phyloP scores from a whole-genome alignment of 2,888 invertebrate species.

The Metopia argyrocephala region DNA sequence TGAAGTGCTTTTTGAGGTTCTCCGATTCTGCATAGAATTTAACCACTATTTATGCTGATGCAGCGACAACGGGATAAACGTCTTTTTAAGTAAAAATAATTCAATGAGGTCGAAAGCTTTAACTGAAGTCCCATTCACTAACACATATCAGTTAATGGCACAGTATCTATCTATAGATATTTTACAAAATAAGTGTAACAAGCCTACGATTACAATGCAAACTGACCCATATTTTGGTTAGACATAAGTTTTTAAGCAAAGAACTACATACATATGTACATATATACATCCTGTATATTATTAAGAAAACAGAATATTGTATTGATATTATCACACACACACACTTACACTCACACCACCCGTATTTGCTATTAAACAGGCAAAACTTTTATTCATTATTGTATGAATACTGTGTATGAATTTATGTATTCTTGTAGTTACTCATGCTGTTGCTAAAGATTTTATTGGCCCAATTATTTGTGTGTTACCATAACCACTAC shows the following conservation, averaged over 20 bases:
- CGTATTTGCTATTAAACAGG: not conserved
- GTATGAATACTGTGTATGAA: not conserved
- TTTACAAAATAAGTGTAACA: no score
- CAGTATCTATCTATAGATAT: no score
- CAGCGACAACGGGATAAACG: no score
- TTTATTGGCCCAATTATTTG: conserved; percentile 26
- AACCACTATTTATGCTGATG: no score
- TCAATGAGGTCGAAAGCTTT: no score
- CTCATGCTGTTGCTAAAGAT: not conserved
- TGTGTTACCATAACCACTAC: not conserved
- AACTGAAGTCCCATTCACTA: no score
- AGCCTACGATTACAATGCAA: not conserved
- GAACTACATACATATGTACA: no score
- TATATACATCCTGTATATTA: not conserved
- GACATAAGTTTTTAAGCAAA: not conserved
- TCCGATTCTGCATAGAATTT: no score
- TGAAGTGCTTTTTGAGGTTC: no score
- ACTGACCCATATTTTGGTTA: not conserved
- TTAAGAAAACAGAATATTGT: not conserved
- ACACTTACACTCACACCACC: not conserved
- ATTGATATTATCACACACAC: not conserved
- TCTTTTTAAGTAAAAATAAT: no score
- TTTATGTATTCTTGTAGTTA: not conserved
- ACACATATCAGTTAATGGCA: no score
- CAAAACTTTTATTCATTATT: not conserved